Evolutionary conservation across 2,797 vertebrate genomes (phyloP).

Genomic region (Gymnothorax javanicus): DNA sequence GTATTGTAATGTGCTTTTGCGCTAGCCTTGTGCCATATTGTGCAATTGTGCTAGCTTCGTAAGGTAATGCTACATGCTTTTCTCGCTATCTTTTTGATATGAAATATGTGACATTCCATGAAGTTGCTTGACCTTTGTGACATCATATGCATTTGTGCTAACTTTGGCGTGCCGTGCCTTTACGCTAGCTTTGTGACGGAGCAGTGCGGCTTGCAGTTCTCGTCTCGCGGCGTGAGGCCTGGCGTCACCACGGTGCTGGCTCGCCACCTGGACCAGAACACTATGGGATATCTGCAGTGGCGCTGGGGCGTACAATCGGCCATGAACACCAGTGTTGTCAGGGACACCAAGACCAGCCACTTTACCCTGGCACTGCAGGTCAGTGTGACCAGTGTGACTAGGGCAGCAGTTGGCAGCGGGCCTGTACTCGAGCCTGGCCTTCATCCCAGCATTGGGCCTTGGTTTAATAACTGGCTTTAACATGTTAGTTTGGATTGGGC

Average conservation of each 20-base stretch:
- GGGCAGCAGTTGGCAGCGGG: too few species aligned
- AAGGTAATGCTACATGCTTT: background rate
- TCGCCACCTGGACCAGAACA: conserved; percentile 95
- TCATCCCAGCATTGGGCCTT: too few species aligned
- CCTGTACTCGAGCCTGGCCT: too few species aligned
- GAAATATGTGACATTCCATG: too few species aligned
- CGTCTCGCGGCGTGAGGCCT: conserved; percentile 86
- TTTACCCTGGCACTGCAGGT: conserved; percentile 93
- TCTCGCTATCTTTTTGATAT: too few species aligned
- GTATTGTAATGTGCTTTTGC: background rate
- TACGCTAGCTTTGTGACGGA: conserved; percentile 85
- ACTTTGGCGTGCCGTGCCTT: background rate
- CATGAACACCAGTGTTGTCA: conserved; percentile 95
- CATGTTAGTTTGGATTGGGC: too few species aligned
- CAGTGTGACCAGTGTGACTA: conserved; percentile 8
- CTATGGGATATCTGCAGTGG: conserved; percentile 97
- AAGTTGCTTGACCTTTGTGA: too few species aligned
- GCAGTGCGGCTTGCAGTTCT: conserved; percentile 92
- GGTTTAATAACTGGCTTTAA: too few species aligned
- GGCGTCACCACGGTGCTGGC: conserved; percentile 89
- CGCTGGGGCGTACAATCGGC: conserved; percentile 94
- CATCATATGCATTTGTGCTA: conserved; percentile 11
- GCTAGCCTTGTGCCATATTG: background rate
- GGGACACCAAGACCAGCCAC: conserved; percentile 94
- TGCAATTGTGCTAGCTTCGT: background rate